These are phyloP conservation scores for Ophion slaviceki DNA, from an alignment of 2,888 invertebrate genomes.

Conservation along the genomic window DNA sequence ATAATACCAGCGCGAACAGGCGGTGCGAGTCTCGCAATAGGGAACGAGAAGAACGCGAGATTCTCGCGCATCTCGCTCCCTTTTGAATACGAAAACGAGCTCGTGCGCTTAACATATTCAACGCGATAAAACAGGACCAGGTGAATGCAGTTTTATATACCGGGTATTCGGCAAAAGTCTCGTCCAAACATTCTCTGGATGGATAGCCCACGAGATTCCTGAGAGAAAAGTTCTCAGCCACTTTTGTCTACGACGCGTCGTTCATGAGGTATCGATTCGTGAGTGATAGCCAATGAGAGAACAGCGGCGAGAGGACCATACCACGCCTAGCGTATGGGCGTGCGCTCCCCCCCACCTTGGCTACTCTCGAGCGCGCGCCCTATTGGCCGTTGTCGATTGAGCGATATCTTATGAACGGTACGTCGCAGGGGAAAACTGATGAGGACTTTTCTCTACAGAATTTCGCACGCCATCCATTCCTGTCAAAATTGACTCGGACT, in stretches of 20 bases:
- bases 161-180: neutral
- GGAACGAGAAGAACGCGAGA: slow-evolving; percentile 41
- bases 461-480: neutral
- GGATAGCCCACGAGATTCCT: neutral
- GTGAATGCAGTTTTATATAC: slow-evolving; percentile 54
- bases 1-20: slow-evolving; percentile 45
- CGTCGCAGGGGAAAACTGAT: neutral
- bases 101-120: slow-evolving; percentile 63
- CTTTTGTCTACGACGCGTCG: slow-evolving; percentile 3
- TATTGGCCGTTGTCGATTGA: neutral
- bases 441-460: neutral
- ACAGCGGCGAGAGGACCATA: neutral
- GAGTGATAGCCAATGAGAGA: neutral
- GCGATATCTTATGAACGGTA: neutral
- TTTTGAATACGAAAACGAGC: slow-evolving; percentile 63
- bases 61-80: slow-evolving; percentile 44
- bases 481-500: neutral
- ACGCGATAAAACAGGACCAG: slow-evolving; percentile 48
- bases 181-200: neutral
- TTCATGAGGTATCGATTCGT: neutral
- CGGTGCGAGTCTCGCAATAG: slow-evolving; percentile 27
- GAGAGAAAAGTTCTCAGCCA: neutral
- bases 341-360: neutral
- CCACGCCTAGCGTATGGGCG: neutral
- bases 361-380: neutral